Conservation (phyloP, 1,140 invertebrate genomes). For the Microplitis mediator region DNA sequence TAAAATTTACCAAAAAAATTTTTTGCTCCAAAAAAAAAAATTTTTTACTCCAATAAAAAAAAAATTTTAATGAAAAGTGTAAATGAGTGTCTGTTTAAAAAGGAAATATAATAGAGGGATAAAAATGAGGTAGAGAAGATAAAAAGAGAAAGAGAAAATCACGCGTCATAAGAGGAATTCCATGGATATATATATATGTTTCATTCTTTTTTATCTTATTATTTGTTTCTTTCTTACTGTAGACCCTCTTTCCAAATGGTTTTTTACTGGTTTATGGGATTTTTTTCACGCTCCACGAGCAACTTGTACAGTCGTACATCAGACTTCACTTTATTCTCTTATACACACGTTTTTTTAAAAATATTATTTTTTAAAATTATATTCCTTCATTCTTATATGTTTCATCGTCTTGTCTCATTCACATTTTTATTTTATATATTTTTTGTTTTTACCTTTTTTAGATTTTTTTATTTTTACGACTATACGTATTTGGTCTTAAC, state of each 20-base stretch:
- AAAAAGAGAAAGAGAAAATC: conserved; percentile 54
- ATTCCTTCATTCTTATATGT: neutral
- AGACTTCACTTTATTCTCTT: conserved; percentile 35
- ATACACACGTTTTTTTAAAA: conserved; percentile 13
- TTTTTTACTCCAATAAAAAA: neutral
- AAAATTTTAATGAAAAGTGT: neutral
- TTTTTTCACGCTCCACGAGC: conserved; percentile 59
- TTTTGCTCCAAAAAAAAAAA: too few species aligned
- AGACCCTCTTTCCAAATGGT: conserved; percentile 50
- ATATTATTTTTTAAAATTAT: neutral
- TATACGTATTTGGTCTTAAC: neutral
- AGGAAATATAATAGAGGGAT: conserved; percentile 5
- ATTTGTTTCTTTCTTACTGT: conserved; percentile 26
- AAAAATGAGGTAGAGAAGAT: conserved; percentile 20
- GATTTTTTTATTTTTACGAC: conserved; percentile 7
- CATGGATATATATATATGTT: conserved; percentile 40
- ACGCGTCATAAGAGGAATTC: conserved; percentile 61
- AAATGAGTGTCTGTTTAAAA: neutral
- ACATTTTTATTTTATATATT: conserved; percentile 25
- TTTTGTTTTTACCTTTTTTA: conserved; percentile 24
- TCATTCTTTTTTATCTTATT: conserved; percentile 13
- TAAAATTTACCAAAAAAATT: too few species aligned
- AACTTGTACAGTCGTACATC: conserved; percentile 62
- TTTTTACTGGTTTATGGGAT: conserved; percentile 64
- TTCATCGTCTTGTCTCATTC: conserved; percentile 5